These are phyloP conservation scores for Malurus splendens DNA, from an alignment of 2,797 vertebrate genomes.

Conservation along the genomic window DNA sequence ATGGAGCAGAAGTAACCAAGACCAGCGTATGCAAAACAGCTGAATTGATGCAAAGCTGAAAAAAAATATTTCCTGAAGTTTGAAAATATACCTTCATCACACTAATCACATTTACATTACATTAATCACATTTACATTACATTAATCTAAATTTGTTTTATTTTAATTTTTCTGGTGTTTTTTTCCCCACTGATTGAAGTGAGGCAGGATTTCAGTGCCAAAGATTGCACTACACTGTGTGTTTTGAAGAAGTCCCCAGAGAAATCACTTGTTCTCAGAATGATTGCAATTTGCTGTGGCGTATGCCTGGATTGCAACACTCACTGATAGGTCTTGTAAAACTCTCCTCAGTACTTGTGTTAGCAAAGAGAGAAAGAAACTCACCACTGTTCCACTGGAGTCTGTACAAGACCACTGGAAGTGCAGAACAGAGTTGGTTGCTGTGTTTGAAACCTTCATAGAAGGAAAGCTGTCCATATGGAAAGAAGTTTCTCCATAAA, in stretches of 20 bases:
- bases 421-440: neutral
- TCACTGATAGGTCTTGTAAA: neutral
- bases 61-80: constrained; percentile 17
- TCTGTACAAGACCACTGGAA: neutral
- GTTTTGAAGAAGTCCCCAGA: neutral
- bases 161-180: constrained; percentile 17
- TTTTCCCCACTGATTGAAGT: neutral
- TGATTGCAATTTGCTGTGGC: neutral
- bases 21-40: constrained; percentile 28
- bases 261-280: constrained; percentile 1
- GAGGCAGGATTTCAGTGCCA: neutral
- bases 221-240: neutral
- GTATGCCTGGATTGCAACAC: neutral
- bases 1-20: neutral
- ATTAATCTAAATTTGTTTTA: constrained; percentile 24
- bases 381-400: neutral
- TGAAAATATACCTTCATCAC: neutral
- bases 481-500: neutral
- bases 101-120: neutral
- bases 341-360: neutral
- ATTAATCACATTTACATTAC: constrained; percentile 21
- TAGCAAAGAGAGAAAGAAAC: neutral
- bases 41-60: constrained; percentile 20
- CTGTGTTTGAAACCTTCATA: neutral
- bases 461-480: neutral